Base-by-base conservation (phyloP, 2,797 vertebrate genomes). In the Hirundo rustica region DNA sequence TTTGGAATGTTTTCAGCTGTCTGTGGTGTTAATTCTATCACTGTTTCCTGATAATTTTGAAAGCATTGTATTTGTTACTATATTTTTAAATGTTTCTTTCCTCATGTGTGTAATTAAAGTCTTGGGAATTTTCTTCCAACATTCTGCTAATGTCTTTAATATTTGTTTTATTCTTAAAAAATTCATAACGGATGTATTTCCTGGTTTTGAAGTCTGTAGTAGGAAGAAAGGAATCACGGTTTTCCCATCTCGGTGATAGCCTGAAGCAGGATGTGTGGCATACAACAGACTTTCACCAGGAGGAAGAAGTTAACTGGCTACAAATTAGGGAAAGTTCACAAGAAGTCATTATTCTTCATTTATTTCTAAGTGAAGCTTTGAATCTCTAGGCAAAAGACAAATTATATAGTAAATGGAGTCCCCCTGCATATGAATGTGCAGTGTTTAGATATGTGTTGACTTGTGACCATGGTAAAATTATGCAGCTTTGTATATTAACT, bases 141-240 rank as follows among this genome's bases (percentile, higher is more conserved):
- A 3, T 47, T 77, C 75, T 83, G 78, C 34, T 62, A 77, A 75
- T 92, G 70, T 55, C 58, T 89, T 95, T 85, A 95, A 72, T 70
- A 38, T 85, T 95, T 93, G 70, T 73, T 93, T 92, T 66, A 92
- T 60, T 85, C 32, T 73, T 93, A 10, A 92, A 87, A 92, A 76
- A 75, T 10, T 51, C 51, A 10, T 66, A 93, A 66, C 44, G 48
- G 89, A 96, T 94, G 73, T 78, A 60, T 95, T 95, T 96, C 92
- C 95, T 94, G 87, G 55, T 88, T 96, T 88, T 78, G 74, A 90
- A 57, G n/a, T 77, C 72, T 81, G 45, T 72, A 84, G 70, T 79
- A 94, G 66, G 91, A 95, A 95, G 64, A 94, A 91, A 91, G 60
- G 64, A 96, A 76, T 85, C 40, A 73, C 29, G 36, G 27, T 91